These are phyloP conservation scores for Atethmia centrago DNA, from an alignment of 2,888 invertebrate species.

Conservation along the genomic window DNA sequence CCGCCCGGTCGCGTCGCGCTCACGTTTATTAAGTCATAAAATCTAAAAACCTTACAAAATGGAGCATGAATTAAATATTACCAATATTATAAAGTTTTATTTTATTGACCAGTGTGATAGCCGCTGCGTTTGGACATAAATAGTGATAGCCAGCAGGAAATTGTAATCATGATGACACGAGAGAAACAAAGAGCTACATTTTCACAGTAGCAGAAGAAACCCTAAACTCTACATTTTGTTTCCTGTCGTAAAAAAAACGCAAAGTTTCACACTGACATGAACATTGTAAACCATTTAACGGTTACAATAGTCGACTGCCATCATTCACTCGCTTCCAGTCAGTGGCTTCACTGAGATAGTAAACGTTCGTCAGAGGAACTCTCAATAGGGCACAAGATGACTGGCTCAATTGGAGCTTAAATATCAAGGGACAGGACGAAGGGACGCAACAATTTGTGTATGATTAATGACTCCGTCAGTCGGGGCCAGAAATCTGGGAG, in stretches of 20 bases:
- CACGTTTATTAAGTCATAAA: constrained; percentile 61
- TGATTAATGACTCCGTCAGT: constrained; percentile 63
- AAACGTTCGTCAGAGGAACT: constrained; percentile 72
- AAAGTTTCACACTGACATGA: constrained; percentile 51
- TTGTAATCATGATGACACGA: not conserved
- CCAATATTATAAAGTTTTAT: constrained; percentile 45
- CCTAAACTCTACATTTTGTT: not conserved
- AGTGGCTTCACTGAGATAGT: constrained; percentile 62
- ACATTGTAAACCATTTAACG: constrained; percentile 41
- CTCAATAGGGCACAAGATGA: constrained; percentile 78
- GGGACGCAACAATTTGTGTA: constrained; percentile 71
- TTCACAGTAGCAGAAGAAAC: not conserved
- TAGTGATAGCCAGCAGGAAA: constrained; percentile 9
- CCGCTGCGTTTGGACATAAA: constrained; percentile 9
- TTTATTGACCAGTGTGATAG: constrained; percentile 26
- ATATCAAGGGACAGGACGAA: constrained; percentile 71
- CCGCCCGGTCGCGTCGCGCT: constrained; percentile 47
- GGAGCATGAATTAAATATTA: constrained; percentile 49
- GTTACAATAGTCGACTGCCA: constrained; percentile 61
- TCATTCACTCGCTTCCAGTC: constrained; percentile 69
- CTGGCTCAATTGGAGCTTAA: constrained; percentile 83
- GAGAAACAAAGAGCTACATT: not conserved
- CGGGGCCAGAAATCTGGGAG: constrained; percentile 58
- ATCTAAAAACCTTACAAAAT: constrained; percentile 57
- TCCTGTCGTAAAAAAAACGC: constrained; percentile 14